phyloP scores from a whole-genome alignment of 2,113 vertebrate species.

The Anarrhichthys ocellatus region DNA sequence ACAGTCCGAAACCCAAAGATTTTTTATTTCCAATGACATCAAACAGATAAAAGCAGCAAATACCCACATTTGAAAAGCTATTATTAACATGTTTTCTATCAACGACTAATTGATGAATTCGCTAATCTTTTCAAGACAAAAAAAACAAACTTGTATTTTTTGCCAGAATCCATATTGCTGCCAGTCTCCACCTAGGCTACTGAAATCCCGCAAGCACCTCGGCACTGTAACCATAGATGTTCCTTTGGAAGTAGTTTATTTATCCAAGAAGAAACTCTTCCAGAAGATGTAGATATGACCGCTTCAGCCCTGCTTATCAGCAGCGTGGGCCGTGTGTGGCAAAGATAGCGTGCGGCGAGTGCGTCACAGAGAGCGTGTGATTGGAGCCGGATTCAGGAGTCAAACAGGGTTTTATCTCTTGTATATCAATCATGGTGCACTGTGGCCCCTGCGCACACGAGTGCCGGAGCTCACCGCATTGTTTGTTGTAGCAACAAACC shows the following conservation, averaged over 20 bases:
- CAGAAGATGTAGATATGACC: slow-evolving; percentile 52
- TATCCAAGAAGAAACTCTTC: slow-evolving; percentile 56
- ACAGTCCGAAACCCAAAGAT: neutral
- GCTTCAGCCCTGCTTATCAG: slow-evolving; percentile 62
- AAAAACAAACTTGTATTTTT: neutral
- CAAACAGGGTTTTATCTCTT: slow-evolving; percentile 72
- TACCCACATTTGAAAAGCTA: neutral
- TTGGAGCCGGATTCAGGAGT: slow-evolving; percentile 65
- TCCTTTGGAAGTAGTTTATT: slow-evolving; percentile 46
- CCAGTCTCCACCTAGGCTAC: neutral
- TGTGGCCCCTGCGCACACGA: slow-evolving; percentile 38
- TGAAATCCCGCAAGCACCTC: slow-evolving; percentile 15
- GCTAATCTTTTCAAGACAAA: neutral
- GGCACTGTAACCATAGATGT: neutral
- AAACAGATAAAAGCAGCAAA: neutral
- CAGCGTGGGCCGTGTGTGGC: slow-evolving; percentile 44
- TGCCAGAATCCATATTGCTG: neutral
- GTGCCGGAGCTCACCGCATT: slow-evolving; percentile 41
- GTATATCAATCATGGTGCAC: slow-evolving; percentile 66
- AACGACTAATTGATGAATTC: neutral
- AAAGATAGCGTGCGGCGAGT: slow-evolving; percentile 61
- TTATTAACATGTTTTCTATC: neutral
- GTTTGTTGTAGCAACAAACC: slow-evolving; percentile 73
- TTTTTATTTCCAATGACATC: neutral
- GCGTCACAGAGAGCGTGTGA: slow-evolving; percentile 66